Base-by-base conservation (phyloP, 2,797 vertebrate species). In the Vipera latastei region DNA sequence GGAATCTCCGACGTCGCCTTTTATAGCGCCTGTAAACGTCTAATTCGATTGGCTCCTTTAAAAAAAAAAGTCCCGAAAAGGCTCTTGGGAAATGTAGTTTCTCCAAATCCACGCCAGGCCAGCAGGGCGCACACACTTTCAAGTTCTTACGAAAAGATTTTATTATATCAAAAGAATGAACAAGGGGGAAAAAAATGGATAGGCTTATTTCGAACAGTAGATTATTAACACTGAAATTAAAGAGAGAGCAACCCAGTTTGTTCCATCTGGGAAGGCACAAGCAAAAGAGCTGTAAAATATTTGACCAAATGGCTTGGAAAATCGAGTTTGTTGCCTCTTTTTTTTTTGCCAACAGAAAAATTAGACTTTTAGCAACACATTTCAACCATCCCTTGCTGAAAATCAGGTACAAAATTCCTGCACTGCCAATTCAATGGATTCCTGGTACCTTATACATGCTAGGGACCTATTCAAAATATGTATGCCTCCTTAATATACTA, bases 11-110 rank as follows among this genome's bases (percentile, higher is more conserved):
- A 4, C 86, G 1, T 25, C 32, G 51, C 57, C 69, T 89, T 93
- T 93, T 93, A 91, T 93, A 93, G 0, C 1, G 1, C 12, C 48
- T 11, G 2, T 1, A 0, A 6, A 48, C n/a, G 14, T 22, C 18
- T 6, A 1, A 38, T 56, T 59, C 26, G 25, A 93, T 93, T 93
- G 92, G 92, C 86, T 91, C 32, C 4, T 85, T 56, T 48, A n/a
- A 28, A 73, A 48, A 12, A 53, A 18, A 0, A 0, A 8, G 51
- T 5, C 12, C 44, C 13, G 90, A 28, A 91, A 57, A 56, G 65
- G 6, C 57, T 91, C 56, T 32, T 57, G 92, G 92, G 92, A 91
- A 56, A 56, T 16, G 92, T 78, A 88, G 92, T 88, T 88, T 53
- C 7, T 1, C 4, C 78, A 5, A 28, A 4, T 28, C 8, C 4